These are phyloP conservation scores for Crenichthys baileyi DNA, from an alignment of 2,797 vertebrate genomes.

Conservation along the genomic window DNA sequence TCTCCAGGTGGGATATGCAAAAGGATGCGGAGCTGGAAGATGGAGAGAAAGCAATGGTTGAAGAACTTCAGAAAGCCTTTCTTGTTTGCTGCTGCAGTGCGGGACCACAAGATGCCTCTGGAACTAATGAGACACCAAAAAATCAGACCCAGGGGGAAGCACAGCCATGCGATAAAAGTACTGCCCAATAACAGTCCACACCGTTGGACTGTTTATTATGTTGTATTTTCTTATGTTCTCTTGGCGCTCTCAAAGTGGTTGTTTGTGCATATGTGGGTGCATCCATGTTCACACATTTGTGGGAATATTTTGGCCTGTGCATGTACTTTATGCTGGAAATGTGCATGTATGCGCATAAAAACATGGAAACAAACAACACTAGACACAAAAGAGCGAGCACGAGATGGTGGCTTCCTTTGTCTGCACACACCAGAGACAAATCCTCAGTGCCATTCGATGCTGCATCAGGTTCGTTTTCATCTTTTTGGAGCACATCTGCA, in stretches of 20 bases:
- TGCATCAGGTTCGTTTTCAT: slow-evolving; percentile 69
- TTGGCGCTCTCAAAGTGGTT: slow-evolving; percentile 51
- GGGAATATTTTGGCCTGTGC: slow-evolving; percentile 35
- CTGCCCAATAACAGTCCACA: slow-evolving; percentile 59
- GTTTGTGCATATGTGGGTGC: slow-evolving; percentile 19
- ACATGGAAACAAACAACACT: slow-evolving; percentile 34
- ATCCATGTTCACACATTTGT: slow-evolving; percentile 21
- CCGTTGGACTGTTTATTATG: slow-evolving; percentile 56
- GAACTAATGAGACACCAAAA: slow-evolving; percentile 56
- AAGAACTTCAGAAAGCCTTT: slow-evolving; percentile 84
- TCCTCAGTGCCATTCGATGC: slow-evolving; percentile 56
- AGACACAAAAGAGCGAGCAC: slow-evolving; percentile 22
- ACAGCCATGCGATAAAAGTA: slow-evolving; percentile 59
- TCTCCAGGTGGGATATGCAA: slow-evolving; percentile 95
- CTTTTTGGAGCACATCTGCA: slow-evolving; percentile 69
- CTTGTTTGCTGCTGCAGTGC: slow-evolving; percentile 67
- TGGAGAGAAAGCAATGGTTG: slow-evolving; percentile 85
- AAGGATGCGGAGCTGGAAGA: slow-evolving; percentile 86
- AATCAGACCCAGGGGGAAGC: slow-evolving; percentile 59
- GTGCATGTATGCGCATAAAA: slow-evolving; percentile 43
- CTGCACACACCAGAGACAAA: slow-evolving; percentile 58
- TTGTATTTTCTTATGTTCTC: slow-evolving; percentile 63
- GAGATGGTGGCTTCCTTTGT: slow-evolving; percentile 46
- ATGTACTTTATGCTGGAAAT: slow-evolving; percentile 33
- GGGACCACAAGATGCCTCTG: slow-evolving; percentile 54